phyloP scores from a whole-genome alignment of 2,797 vertebrate species.

The Sebastes trivittatus region DNA sequence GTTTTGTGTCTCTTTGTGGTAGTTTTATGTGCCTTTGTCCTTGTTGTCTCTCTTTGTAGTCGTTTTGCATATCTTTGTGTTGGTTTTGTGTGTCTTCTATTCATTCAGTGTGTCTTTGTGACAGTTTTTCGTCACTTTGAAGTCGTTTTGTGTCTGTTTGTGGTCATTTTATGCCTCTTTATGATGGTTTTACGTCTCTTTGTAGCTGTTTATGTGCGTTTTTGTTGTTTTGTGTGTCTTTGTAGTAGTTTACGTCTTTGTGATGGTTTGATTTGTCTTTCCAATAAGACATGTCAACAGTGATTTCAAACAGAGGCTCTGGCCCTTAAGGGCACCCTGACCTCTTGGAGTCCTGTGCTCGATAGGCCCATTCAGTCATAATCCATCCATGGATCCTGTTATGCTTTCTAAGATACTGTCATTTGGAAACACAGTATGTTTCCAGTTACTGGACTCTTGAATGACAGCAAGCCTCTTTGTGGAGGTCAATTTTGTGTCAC shows the following conservation, averaged over 20 bases:
- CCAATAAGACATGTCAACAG: background rate
- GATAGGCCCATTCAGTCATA: background rate
- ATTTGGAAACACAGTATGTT: background rate
- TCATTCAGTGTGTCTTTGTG: background rate
- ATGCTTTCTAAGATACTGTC: constrained; percentile 17
- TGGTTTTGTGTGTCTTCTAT: too few species aligned
- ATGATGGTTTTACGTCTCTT: background rate
- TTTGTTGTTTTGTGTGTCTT: background rate
- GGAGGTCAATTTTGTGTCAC: constrained; percentile 31
- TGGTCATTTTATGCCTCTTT: too few species aligned
- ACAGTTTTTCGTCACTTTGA: background rate
- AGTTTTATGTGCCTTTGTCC: too few species aligned
- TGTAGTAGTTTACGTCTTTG: background rate
- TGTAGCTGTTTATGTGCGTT: background rate
- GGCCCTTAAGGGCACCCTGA: background rate
- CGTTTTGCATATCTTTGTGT: background rate
- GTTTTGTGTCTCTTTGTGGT: too few species aligned
- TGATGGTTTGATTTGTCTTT: background rate
- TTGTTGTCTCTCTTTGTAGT: background rate
- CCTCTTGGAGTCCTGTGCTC: background rate
- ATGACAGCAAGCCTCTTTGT: constrained; percentile 28
- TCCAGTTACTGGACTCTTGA: background rate
- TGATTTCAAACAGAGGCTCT: background rate
- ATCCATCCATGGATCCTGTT: background rate
- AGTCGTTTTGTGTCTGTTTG: accelerated